Evolutionary conservation across 2,797 vertebrate genomes (phyloP).

Genomic region (Acropternis orthonyx): DNA sequence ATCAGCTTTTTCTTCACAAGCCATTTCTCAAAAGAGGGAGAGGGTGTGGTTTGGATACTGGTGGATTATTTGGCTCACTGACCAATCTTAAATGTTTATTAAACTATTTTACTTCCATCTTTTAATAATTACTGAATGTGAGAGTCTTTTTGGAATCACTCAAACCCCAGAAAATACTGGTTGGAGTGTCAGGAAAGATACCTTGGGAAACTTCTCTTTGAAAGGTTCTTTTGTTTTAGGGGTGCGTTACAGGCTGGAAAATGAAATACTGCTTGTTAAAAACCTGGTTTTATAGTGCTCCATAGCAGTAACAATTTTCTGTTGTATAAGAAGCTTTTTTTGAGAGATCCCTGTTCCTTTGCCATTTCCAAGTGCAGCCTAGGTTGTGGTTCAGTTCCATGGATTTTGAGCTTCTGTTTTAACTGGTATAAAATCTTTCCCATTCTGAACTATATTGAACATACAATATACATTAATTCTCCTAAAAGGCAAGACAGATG

Average conservation of each 20-base stretch:
- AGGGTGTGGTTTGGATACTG: neutral
- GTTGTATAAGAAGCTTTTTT: neutral
- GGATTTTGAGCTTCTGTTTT: neutral
- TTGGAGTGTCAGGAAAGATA: neutral
- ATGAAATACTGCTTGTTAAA: neutral
- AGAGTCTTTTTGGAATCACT: neutral
- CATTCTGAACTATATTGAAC: neutral
- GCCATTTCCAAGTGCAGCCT: neutral
- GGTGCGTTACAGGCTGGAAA: rapidly evolving
- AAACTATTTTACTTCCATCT: neutral
- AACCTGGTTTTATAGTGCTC: neutral
- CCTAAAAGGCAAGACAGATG: neutral
- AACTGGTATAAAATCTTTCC: neutral
- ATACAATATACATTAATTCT: neutral
- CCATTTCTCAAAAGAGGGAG: neutral
- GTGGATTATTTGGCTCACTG: neutral
- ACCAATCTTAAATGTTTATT: neutral
- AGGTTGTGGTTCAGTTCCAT: neutral
- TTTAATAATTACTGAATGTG: neutral
- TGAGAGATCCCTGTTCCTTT: neutral
- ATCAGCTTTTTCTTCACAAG: neutral
- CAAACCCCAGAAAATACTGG: neutral
- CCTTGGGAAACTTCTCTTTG: neutral
- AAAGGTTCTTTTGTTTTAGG: neutral
- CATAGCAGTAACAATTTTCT: neutral